Evolutionary conservation across 2,888 invertebrate genomes (phyloP).

Genomic region (Zele albiditarsus): DNA sequence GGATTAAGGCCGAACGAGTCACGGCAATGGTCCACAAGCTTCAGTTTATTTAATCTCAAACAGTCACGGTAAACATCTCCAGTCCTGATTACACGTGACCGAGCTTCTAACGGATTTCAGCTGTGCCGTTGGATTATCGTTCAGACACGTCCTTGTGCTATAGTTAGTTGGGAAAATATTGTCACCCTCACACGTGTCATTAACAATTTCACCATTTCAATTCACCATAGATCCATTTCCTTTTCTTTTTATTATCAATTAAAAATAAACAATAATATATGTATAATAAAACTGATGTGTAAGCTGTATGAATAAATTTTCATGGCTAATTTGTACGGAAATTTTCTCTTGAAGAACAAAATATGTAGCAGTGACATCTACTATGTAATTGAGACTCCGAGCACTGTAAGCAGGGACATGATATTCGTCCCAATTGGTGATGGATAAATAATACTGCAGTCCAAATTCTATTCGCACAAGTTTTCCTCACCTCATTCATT

Average conservation of each 20-base stretch:
- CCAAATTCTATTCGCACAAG: too few relatives aligned
- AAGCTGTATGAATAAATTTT: too few relatives aligned
- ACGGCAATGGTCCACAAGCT: constrained; percentile 11
- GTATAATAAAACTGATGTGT: too few relatives aligned
- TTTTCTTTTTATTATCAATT: not conserved
- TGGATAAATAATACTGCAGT: too few relatives aligned
- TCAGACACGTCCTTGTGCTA: constrained; percentile 30
- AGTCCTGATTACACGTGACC: constrained; percentile 24
- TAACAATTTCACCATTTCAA: not conserved
- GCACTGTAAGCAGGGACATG: too few relatives aligned
- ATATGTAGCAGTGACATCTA: too few relatives aligned
- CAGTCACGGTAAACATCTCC: constrained; percentile 25
- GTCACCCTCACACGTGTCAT: not conserved
- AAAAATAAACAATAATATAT: not conserved
- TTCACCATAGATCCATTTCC: not conserved
- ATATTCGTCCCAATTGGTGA: too few relatives aligned
- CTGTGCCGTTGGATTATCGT: constrained; percentile 32
- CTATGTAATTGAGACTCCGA: too few relatives aligned
- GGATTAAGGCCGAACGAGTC: not conserved
- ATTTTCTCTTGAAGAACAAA: too few relatives aligned
- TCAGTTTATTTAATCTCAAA: constrained; percentile 34
- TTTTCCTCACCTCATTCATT: too few relatives aligned
- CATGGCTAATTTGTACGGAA: too few relatives aligned
- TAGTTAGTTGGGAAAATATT: not conserved
- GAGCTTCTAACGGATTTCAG: constrained; percentile 23